phyloP scores from a whole-genome alignment of 1,140 invertebrate genomes.

The Gryllus bimaculatus region DNA sequence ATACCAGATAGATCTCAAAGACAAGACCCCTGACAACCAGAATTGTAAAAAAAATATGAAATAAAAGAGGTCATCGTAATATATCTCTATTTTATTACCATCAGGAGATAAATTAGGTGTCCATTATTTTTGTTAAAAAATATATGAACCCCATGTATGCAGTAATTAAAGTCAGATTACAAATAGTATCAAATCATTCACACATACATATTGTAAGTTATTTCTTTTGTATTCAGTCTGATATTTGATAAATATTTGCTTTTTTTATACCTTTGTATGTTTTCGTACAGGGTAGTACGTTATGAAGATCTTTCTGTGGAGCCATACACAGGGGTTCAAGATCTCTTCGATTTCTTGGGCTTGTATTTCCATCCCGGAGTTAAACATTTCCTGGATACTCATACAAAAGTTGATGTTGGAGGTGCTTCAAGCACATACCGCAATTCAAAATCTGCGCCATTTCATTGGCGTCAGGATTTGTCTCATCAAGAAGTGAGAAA shows the following conservation, averaged over 20 bases:
- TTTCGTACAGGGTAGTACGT: constrained; percentile 53
- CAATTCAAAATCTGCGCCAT: constrained; percentile 70
- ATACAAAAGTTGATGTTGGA: constrained; percentile 66
- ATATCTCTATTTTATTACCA: no score
- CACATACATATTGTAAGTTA: no score
- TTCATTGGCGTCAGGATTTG: constrained; percentile 71
- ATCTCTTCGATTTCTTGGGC: constrained; percentile 68
- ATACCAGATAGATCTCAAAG: no score
- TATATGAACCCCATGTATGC: no score
- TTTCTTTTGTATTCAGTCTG: no score
- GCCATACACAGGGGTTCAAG: constrained; percentile 55
- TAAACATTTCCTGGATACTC: constrained; percentile 63
- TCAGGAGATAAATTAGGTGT: no score
- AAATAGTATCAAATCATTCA: no score
- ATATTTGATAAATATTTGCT: background rate
- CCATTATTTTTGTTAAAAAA: no score
- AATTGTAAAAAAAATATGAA: no score
- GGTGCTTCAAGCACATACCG: constrained; percentile 75
- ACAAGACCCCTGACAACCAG: no score
- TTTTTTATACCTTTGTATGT: background rate
- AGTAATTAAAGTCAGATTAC: no score
- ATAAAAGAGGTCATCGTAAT: no score
- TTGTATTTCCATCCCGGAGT: constrained; percentile 59
- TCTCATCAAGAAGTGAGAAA: constrained; percentile 46
- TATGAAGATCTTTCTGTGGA: constrained; percentile 78